Evolutionary conservation across 2,888 invertebrate genomes (phyloP).

Genomic region (Octonoba sinensis): DNA sequence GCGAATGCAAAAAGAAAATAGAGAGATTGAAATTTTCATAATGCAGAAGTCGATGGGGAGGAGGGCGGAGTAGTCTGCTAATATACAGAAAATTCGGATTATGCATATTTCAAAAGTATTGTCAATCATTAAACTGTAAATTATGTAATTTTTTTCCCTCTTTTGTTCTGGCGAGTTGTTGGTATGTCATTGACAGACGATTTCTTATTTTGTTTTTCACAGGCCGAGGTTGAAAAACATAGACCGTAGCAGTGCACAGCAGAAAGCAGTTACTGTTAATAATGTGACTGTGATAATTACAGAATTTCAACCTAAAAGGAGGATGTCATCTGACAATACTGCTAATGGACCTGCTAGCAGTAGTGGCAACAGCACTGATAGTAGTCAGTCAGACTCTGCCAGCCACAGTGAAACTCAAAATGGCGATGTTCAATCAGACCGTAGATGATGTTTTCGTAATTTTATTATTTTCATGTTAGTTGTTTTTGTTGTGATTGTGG

Average conservation of each 20-base stretch:
- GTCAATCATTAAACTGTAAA: too few species aligned
- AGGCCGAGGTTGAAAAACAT: conserved; percentile 89
- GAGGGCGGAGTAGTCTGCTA: too few species aligned
- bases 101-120: too few species aligned
- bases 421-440: conserved; percentile 53
- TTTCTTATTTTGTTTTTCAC: conserved; percentile 64
- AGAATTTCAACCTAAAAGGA: conserved; percentile 77
- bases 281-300: conserved; percentile 97
- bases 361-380: conserved; percentile 61
- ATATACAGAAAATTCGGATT: too few species aligned
- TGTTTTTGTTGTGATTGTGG: conserved; percentile 10
- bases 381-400: conserved; percentile 62
- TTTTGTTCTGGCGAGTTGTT: too few species aligned
- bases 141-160: too few species aligned
- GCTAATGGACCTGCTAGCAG: conserved; percentile 60
- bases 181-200: too few species aligned
- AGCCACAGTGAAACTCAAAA: conserved; percentile 60
- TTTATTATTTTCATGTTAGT: conserved; percentile 1
- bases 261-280: conserved; percentile 95
- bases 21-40: too few species aligned
- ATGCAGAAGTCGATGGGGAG: too few species aligned
- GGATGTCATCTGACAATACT: conserved; percentile 61
- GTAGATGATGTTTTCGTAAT: conserved; percentile 40
- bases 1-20: too few species aligned
- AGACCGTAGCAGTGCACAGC: conserved; percentile 91